Percentiles rank a stretch among this genome's conserved stretches.
phyloP scores from a whole-genome alignment of 2,797 vertebrate genomes.

The Mus spretus region DNA sequence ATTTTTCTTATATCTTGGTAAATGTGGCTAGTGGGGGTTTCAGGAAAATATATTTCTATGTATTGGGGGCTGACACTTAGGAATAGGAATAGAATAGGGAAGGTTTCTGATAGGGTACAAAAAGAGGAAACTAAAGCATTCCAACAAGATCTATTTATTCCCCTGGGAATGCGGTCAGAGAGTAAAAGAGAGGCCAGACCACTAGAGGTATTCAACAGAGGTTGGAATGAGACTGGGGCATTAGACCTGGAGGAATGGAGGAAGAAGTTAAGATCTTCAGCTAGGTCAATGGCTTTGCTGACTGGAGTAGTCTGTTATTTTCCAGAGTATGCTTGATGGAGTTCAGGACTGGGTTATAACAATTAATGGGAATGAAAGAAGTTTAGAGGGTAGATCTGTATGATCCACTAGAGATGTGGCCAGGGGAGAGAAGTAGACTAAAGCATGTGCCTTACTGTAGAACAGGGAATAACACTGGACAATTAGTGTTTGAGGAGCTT shows the following conservation, averaged over 20 bases:
- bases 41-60: not conserved
- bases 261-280: not conserved
- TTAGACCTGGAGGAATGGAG: not conserved
- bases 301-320: not conserved
- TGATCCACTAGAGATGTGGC: not conserved
- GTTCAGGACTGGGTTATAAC: not conserved
- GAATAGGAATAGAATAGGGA: not conserved
- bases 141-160: not conserved
- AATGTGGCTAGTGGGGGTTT: not conserved
- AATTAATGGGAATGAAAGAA: not conserved
- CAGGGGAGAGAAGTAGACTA: not conserved
- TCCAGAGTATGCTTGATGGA: not conserved
- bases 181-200: too few species aligned
- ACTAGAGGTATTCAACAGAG: not conserved
- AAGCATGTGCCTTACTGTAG: too few species aligned
- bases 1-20: not conserved
- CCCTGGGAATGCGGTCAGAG: not conserved
- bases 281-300: not conserved
- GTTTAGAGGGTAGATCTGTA: too few species aligned
- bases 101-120: not conserved
- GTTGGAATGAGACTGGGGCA: not conserved
- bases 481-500: too few species aligned
- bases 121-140: not conserved
- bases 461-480: not conserved
- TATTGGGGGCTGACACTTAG: not conserved